Evolutionary conservation across 2,797 vertebrate genomes (phyloP).

Genomic region (Gallinago solitaria): DNA sequence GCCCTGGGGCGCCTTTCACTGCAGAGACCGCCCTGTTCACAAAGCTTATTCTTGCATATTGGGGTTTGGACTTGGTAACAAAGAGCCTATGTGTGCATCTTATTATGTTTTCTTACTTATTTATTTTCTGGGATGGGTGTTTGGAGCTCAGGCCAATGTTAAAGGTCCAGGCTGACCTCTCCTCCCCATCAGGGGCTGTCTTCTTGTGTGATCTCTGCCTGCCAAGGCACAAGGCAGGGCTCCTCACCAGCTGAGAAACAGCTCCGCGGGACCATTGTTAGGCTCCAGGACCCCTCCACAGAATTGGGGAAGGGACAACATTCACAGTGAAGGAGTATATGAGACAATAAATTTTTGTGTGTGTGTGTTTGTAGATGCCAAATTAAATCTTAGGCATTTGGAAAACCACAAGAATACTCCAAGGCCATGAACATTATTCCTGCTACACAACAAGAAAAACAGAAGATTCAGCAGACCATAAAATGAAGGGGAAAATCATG

Average conservation of each 20-base stretch:
- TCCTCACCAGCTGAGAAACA: constrained; percentile 31
- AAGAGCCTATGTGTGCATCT: constrained; percentile 18
- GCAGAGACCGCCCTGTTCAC: background rate
- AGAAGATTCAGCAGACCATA: constrained; percentile 69
- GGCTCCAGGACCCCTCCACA: background rate
- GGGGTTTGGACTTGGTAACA: constrained; percentile 20
- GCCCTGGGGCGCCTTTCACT: background rate
- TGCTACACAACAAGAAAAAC: constrained; percentile 54
- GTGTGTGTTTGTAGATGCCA: background rate
- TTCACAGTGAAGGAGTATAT: background rate
- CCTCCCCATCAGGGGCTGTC: background rate
- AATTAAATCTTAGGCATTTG: constrained; percentile 47
- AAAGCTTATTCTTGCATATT: constrained; percentile 36
- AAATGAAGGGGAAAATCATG: constrained; percentile 63
- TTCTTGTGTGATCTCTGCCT: background rate
- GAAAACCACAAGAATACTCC: constrained; percentile 58
- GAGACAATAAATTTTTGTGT: background rate
- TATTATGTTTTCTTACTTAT: background rate
- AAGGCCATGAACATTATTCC: constrained; percentile 39
- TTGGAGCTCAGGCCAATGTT: background rate
- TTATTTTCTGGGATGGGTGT: constrained; percentile 21
- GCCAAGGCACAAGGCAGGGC: background rate
- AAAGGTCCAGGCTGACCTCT: constrained; percentile 24
- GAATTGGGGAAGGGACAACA: background rate
- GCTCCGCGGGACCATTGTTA: background rate